Percentiles rank a stretch among this genome's conserved stretches.
phyloP scores from a whole-genome alignment of 2,888 invertebrate species.

The Cybosia mesomella region DNA sequence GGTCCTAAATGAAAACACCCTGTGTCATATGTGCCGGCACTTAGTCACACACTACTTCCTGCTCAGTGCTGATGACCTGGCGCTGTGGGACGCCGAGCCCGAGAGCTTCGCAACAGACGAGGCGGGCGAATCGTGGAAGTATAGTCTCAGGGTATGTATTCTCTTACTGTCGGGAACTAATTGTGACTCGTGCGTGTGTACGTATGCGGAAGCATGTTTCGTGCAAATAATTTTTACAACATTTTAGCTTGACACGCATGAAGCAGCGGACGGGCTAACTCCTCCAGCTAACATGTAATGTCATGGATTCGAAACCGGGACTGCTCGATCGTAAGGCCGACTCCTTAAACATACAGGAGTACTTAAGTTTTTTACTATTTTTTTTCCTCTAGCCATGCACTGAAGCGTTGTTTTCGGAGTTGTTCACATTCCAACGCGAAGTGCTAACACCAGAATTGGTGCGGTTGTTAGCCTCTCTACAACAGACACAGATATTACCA shows the following conservation, averaged over 20 bases:
- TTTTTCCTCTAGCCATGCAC: conserved; percentile 91
- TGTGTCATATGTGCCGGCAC: conserved; percentile 94
- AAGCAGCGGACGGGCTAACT: too few species aligned
- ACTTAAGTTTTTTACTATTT: neutral
- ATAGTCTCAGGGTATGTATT: conserved; percentile 92
- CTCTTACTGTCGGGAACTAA: too few species aligned
- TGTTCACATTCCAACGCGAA: conserved; percentile 91
- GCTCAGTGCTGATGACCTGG: conserved; percentile 93
- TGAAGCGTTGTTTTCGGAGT: conserved; percentile 93
- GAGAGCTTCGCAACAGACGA: conserved; percentile 96
- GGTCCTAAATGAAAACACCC: conserved; percentile 92
- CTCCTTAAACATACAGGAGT: neutral
- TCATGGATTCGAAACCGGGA: too few species aligned
- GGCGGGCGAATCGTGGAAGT: conserved; percentile 97
- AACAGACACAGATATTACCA: conserved; percentile 90
- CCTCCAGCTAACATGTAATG: too few species aligned
- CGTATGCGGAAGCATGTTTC: too few species aligned
- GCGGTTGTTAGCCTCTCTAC: conserved; percentile 89
- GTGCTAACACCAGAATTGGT: conserved; percentile 92
- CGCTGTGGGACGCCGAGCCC: conserved; percentile 96
- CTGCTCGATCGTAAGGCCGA: too few species aligned
- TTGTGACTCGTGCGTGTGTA: too few species aligned
- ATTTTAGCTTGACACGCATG: too few species aligned
- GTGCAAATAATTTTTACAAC: too few species aligned
- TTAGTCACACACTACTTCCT: conserved; percentile 96